Percentiles rank a stretch among this genome's conserved stretches.
Conservation (phyloP, 2,797 vertebrate species). For the Chaetophractus vellerosus region DNA sequence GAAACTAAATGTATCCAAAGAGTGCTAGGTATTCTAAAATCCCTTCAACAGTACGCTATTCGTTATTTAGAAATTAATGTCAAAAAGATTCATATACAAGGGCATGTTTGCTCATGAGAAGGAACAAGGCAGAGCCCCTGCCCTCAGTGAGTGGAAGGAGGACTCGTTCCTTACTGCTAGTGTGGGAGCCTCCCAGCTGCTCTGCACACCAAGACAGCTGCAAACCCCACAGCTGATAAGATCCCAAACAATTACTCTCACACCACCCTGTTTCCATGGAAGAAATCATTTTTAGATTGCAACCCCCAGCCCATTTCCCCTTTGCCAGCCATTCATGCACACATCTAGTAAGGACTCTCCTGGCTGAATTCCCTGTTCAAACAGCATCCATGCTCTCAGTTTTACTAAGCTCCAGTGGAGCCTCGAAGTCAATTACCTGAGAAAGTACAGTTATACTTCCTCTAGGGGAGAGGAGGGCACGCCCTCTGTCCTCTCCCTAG, state of each 20-base stretch:
- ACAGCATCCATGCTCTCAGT: neutral
- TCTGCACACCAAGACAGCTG: neutral
- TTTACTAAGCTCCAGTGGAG: neutral
- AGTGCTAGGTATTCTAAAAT: neutral
- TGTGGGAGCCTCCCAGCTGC: too few species aligned
- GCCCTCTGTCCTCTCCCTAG: neutral
- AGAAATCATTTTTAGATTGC: neutral
- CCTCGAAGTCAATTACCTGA: neutral
- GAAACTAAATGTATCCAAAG: neutral
- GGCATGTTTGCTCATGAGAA: accelerated
- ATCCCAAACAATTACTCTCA: neutral
- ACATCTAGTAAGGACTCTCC: neutral
- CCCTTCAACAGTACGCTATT: accelerated
- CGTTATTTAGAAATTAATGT: neutral
- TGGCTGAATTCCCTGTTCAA: neutral
- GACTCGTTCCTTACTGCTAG: accelerated
- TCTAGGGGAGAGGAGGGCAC: too few species aligned
- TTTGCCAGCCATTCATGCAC: neutral
- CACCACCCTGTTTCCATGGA: neutral
- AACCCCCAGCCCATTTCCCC: neutral
- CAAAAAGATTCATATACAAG: neutral
- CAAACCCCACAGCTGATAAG: neutral
- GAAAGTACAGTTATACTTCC: neutral
- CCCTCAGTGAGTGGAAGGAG: neutral
- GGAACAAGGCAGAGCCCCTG: neutral